These are phyloP conservation scores for Rhinogobio ventralis DNA, from an alignment of 2,797 vertebrate genomes.

Conservation along the genomic window DNA sequence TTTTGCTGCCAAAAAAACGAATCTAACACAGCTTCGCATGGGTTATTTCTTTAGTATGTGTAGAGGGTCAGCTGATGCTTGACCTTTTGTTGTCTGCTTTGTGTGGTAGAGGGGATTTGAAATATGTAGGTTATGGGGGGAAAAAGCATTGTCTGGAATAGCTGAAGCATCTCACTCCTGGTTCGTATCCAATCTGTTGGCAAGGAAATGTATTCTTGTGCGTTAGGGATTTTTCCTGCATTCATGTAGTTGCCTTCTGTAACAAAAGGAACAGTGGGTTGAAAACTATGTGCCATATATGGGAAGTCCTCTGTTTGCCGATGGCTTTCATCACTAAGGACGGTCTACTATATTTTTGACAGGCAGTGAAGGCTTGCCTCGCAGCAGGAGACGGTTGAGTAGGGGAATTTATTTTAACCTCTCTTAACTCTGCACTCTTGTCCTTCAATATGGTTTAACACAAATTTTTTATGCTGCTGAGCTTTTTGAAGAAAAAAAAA, in stretches of 20 bases:
- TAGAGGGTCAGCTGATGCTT: neutral
- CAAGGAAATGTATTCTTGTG: conserved; percentile 46
- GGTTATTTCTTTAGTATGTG: neutral
- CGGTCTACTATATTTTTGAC: conserved; percentile 1
- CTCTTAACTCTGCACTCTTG: conserved; percentile 3
- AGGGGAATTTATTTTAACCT: conserved; percentile 11
- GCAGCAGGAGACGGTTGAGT: neutral
- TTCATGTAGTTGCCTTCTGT: conserved; percentile 45
- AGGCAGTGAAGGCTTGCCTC: neutral
- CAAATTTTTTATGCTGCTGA: neutral
- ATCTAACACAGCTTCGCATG: neutral
- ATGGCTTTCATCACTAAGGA: conserved; percentile 20
- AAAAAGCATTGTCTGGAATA: conserved; percentile 22
- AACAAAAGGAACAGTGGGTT: conserved; percentile 30
- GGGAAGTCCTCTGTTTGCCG: conserved; percentile 34
- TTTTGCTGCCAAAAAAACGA: neutral
- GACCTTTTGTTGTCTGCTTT: conserved; percentile 14
- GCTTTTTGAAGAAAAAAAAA: too few relatives aligned
- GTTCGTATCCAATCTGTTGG: conserved; percentile 36
- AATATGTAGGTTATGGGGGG: neutral
- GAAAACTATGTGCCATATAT: conserved; percentile 33
- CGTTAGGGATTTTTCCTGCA: conserved; percentile 50
- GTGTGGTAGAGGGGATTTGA: neutral
- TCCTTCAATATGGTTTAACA: neutral
- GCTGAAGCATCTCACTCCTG: conserved; percentile 38